A percentile compares a stretch with the other conserved stretches of the same genome.
phyloP scores from a whole-genome alignment of 2,113 vertebrate species.

The Bubo bubo region DNA sequence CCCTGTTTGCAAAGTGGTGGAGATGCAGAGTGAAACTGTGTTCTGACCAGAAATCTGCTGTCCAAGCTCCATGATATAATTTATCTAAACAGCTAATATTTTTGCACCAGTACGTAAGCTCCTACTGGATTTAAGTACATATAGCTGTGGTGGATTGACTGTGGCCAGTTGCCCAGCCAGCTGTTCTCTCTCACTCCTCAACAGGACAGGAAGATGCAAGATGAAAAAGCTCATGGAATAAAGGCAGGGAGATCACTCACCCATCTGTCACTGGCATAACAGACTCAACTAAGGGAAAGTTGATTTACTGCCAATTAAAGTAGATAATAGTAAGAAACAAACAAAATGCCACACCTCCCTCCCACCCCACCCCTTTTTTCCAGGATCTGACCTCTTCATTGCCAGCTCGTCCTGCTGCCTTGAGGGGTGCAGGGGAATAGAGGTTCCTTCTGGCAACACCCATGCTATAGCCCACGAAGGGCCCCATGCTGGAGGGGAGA shows the following conservation, averaged over 20 bases:
- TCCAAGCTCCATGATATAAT: background rate
- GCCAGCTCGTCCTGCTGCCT: background rate
- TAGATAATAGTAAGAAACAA: background rate
- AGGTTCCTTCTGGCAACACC: background rate
- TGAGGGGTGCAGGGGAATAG: background rate
- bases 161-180: background rate
- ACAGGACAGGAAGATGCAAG: background rate
- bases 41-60: background rate
- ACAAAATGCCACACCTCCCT: background rate
- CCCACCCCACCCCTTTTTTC: background rate
- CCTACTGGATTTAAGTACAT: background rate
- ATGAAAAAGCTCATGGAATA: background rate
- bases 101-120: background rate
- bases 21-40: background rate
- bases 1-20: background rate
- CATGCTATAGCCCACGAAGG: rapidly evolving
- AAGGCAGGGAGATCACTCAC: background rate
- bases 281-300: background rate
- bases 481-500: rapidly evolving
- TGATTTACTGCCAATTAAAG: background rate
- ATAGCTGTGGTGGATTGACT: background rate
- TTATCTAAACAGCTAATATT: background rate
- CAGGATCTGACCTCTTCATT: background rate
- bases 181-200: background rate
- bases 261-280: background rate